Evolutionary conservation across 23 tunicate genomes (phyloP).

Genomic region (Diplosoma virens): DNA sequence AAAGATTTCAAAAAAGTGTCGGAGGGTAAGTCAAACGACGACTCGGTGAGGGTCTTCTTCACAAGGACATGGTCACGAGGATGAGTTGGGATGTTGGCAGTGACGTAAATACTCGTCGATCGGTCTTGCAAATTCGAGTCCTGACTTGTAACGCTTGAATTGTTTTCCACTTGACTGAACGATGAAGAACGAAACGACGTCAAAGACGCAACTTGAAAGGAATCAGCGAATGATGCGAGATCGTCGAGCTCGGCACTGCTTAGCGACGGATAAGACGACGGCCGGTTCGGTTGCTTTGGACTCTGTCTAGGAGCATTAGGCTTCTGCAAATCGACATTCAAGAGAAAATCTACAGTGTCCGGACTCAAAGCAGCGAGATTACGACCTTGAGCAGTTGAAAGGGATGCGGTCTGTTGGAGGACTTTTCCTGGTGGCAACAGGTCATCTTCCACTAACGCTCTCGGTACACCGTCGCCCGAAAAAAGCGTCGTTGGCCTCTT

Average conservation of each 20-base stretch:
- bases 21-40: slow-evolving; percentile 40
- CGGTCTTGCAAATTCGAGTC: not conserved
- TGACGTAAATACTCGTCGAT: not conserved
- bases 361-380: slow-evolving; percentile 76
- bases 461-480: not conserved
- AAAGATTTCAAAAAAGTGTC: slow-evolving; percentile 33
- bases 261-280: slow-evolving; percentile 17
- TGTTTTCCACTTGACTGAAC: not conserved
- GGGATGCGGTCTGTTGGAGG: slow-evolving; percentile 8
- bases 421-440: slow-evolving; percentile 49
- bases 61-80: not conserved
- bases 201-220: not conserved
- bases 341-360: slow-evolving; percentile 69
- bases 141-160: no score
- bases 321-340: slow-evolving; percentile 41
- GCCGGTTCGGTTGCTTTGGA: not conserved
- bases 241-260: not conserved
- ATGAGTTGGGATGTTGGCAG: not conserved
- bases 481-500: slow-evolving; percentile 10
- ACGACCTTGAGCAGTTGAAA: slow-evolving; percentile 34
- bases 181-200: slow-evolving; percentile 5
- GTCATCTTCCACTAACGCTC: slow-evolving; percentile 19
- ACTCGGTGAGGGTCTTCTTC: not conserved
- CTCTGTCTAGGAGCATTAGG: not conserved
- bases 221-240: not conserved